phyloP scores from a whole-genome alignment of 2,797 vertebrate genomes.

The Acrossocheilus wenchowensis region DNA sequence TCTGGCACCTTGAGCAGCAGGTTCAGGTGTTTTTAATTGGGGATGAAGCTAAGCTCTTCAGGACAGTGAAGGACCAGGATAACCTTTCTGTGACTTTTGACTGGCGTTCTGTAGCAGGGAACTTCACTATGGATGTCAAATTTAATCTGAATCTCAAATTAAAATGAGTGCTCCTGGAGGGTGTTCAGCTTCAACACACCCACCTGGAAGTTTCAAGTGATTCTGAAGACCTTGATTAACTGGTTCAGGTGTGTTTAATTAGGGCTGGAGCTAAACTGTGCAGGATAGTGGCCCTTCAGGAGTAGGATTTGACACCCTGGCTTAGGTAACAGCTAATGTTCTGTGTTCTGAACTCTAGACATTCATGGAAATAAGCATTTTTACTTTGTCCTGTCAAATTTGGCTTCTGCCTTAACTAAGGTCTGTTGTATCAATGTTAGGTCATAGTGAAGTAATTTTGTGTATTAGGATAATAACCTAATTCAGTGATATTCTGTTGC shows the following conservation, averaged over 20 bases:
- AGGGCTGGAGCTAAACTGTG: neutral
- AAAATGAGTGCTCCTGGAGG: neutral
- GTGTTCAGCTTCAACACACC: neutral
- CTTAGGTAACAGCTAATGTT: neutral
- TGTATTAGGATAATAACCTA: neutral
- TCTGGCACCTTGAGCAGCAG: neutral
- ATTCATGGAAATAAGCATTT: neutral
- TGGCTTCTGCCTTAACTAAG: neutral
- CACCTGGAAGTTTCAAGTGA: neutral
- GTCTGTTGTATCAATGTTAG: neutral
- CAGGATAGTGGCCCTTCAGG: neutral
- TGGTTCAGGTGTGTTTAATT: neutral
- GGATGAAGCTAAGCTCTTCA: neutral
- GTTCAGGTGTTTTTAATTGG: neutral
- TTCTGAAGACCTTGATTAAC: neutral
- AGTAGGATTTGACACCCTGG: neutral
- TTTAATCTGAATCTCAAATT: neutral
- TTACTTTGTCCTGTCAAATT: neutral
- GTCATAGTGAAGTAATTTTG: neutral
- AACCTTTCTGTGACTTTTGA: slow-evolving; percentile 21
- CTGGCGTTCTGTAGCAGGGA: neutral
- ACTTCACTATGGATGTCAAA: neutral
- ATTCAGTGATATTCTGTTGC: neutral
- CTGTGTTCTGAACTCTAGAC: neutral
- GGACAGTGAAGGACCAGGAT: too few relatives aligned